Evolutionary conservation across 2,113 vertebrate genomes (phyloP), one percentile per base, ranked within the genome.

Genomic region (Archocentrus centrarchus): DNA sequence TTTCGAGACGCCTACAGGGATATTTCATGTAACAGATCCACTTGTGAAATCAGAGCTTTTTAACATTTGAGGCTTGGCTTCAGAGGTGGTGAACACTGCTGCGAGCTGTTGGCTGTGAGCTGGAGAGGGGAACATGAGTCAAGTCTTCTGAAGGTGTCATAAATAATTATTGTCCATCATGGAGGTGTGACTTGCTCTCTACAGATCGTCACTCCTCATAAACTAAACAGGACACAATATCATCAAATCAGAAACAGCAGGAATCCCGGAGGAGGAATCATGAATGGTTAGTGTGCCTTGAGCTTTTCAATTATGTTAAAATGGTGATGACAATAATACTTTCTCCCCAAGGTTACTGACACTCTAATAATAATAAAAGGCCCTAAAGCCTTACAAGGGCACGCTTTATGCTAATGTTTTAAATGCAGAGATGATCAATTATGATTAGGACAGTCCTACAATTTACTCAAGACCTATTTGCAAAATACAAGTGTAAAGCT

Each of bases 11-110:
- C 94, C 93, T 77, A 94, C 92, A 7, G 84, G 77, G 66, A 62
- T n/a, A 75, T 81, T 82, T 91, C 86, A 87, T 81, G 81, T 76
- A 92, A 94, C 76, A 68, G 85, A 85, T 78, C 80, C 81, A 70
- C 82, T 89, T 87, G 89, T 86, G 91, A 91, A 93, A 93, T 93
- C 47, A 3, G 82, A 91, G 85, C 86, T 88, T 92, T 92, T 89
- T 88, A 88, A 89, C 91, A 88, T 92, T 91, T 88, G 82, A 61
- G 73, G 84, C 86, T 92, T 79, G 81, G 88, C 83, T 91, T 73
- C 47, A 62, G 73, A 88, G 63, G 77, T 60, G 84, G 27, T 37
- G 87, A 85, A 89, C 77, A 22, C 59, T 81, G 83, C 85, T 64
- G 80, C 27, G 83, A 88, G 77, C 32, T 17, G 66, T 27, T 15